Evolutionary conservation across 2,888 invertebrate genomes (phyloP), one percentile per base, ranked within the genome.

Genomic region (Leucophora obtusa): DNA sequence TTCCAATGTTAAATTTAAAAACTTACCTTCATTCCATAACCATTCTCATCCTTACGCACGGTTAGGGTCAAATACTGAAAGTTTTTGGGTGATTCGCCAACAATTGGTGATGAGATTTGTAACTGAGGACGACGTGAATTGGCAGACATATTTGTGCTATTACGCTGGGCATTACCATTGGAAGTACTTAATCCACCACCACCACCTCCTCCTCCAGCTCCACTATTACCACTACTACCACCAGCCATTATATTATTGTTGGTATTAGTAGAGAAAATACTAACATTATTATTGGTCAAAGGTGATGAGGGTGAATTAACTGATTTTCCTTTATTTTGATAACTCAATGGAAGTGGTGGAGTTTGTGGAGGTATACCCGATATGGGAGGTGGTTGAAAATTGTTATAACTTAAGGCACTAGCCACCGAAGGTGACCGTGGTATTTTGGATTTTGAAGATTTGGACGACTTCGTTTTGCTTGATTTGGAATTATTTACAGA

Each of bases 11-110:
- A 38, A 28, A 28, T 28, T 28, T 7, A 1, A 6, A 38, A 11
- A 84, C 87, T 83, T 68, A 91, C 90, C 89, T 91, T 91, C 91
- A 91, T 91, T 58, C 91, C 91, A 82, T 91, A 91, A 79, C 91
- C 91, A 83, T 89, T 89, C 33, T 88, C 88, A 84, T 91, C 91
- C 85, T 91, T 91, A 43, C 90, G 88, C 79, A 91, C 90, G 60
- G 90, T 90, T 73, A 91, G 85, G 62, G 88, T 89, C 83, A 91
- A 86, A 84, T 87, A 87, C 84, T 90, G 89, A 82, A 89, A 90
- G 77, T 87, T 85, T 86, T 89, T 89, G 82, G 89, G 86, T 75
- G 87, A 85, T 83, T 87, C 86, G 83, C 86, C 86, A 71, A 84
- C 50, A 53, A 84, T 83, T 51, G 85, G 85, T 62, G 85, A 82